Base-by-base conservation (phyloP, 2,797 vertebrate species). In the Lerista edwardsae region DNA sequence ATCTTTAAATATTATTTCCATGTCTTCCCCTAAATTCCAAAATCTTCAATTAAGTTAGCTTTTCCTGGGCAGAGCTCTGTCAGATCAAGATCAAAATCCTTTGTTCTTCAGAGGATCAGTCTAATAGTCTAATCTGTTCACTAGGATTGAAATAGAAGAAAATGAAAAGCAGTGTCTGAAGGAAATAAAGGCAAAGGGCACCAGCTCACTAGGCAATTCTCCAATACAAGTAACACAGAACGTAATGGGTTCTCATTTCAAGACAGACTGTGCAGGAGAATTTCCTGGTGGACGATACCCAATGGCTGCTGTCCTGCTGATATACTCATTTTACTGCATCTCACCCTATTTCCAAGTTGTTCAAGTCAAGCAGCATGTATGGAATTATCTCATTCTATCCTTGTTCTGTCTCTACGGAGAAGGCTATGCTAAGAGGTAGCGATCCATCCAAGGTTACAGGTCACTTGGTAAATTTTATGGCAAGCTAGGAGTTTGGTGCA, bases 41-140 rank as follows among this genome's bases (percentile, higher is more conserved):
- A 73, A 65, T 31, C 41, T 79, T 44, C 84, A 74, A 74, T 85
- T 85, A 65, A 39, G 59, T 74, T 85, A 85, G 71, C 77, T 44
- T 44, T n/a, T 80, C 44, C 34, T 79, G 62, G 61, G n/a, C 69
- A 74, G 61, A 55, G 3, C 19, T n/a, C 76, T 65, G 76, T 75
- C 71, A 67, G 61, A 67, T 80, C 69, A 75, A 75, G 27, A 67
- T 67, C 77, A 80, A 55, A 80, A 67, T 44, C 29, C 34, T 80
- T 85, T 85, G 71, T 75, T 39, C 62, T 29, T 80, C 47, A 14
- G 71, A 75, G 71, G 77, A 57, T 79, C 77, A 73, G 39, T 64
- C 69, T 79, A 79, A 84, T 79, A 31, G 59, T 71, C 31, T 75
- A 67, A 85, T 85, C 71, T 75, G 59, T 65, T 79, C 68, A 59